A percentile compares a stretch with the other conserved stretches of the same genome.
phyloP scores from a whole-genome alignment of 2,113 vertebrate genomes.

The Cynopterus brachyotis region DNA sequence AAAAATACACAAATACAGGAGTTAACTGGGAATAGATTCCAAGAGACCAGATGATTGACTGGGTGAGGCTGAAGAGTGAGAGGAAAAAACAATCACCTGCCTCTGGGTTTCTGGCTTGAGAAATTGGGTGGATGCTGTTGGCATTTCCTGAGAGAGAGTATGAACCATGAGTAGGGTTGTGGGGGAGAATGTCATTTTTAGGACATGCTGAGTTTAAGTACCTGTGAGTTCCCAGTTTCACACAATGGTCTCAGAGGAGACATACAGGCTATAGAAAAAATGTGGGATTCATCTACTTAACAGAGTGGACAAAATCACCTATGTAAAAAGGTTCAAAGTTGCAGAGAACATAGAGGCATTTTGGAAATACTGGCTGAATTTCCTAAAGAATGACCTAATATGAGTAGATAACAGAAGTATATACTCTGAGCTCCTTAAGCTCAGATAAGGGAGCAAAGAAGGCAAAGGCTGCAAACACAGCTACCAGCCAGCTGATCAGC shows the following conservation, averaged over 20 bases:
- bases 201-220: not conserved
- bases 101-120: not conserved
- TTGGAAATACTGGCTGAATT: too few species aligned
- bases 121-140: not conserved
- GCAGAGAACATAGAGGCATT: not conserved
- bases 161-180: not conserved
- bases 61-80: not conserved
- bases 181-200: not conserved
- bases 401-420: not conserved
- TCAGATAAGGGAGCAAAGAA: not conserved
- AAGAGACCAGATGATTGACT: not conserved
- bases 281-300: not conserved
- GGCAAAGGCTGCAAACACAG: not conserved
- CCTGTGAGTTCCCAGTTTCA: not conserved
- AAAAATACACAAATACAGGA: not conserved
- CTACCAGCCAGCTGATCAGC: not conserved
- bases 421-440: not conserved
- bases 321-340: not conserved
- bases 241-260: not conserved
- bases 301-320: not conserved
- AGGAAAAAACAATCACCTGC: not conserved
- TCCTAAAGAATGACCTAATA: not conserved
- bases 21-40: not conserved
- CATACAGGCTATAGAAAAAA: not conserved
- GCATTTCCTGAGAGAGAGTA: constrained; percentile 16